Evolutionary conservation across 1,140 invertebrate genomes (phyloP).

Genomic region (Diplogasteroides magnus): DNA sequence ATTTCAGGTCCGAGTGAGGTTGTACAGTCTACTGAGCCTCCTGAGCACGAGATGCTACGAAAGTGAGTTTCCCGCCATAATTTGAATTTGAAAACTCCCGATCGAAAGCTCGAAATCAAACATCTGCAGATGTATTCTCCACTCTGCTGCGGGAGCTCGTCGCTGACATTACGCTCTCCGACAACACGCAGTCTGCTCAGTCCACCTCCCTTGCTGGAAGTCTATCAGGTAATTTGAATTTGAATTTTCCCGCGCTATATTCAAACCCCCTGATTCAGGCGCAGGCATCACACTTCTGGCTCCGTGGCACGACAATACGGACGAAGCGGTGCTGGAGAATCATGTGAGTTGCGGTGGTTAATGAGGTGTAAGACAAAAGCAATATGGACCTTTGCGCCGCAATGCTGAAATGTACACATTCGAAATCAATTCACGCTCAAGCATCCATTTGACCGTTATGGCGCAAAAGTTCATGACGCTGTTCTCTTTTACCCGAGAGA

Average conservation of each 20-base stretch:
- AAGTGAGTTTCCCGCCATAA: slow-evolving; percentile 10
- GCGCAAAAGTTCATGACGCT: too few species aligned
- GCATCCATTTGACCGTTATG: too few species aligned
- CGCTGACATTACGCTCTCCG: slow-evolving; percentile 88
- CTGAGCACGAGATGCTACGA: slow-evolving; percentile 11
- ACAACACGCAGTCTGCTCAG: slow-evolving; percentile 87
- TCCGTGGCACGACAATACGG: slow-evolving; percentile 76
- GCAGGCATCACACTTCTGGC: slow-evolving; percentile 63
- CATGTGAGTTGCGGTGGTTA: too few species aligned
- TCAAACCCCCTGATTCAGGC: slow-evolving; percentile 61
- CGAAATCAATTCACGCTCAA: too few species aligned
- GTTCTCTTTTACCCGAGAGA: too few species aligned
- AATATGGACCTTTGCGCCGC: too few species aligned
- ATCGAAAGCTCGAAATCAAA: neutral
- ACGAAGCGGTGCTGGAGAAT: slow-evolving; percentile 92
- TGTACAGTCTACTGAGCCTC: slow-evolving; percentile 38
- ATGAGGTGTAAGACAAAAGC: too few species aligned
- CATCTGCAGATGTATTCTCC: slow-evolving; percentile 44
- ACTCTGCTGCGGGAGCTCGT: slow-evolving; percentile 70
- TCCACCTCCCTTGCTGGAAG: slow-evolving; percentile 80
- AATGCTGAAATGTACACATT: too few species aligned
- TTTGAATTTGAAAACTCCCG: too few species aligned
- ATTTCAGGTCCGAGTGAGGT: slow-evolving; percentile 44
- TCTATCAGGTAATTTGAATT: slow-evolving; percentile 64
- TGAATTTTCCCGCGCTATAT: too few species aligned